phyloP scores from a whole-genome alignment of 1,140 invertebrate genomes.

The Sitodiplosis mosellana region DNA sequence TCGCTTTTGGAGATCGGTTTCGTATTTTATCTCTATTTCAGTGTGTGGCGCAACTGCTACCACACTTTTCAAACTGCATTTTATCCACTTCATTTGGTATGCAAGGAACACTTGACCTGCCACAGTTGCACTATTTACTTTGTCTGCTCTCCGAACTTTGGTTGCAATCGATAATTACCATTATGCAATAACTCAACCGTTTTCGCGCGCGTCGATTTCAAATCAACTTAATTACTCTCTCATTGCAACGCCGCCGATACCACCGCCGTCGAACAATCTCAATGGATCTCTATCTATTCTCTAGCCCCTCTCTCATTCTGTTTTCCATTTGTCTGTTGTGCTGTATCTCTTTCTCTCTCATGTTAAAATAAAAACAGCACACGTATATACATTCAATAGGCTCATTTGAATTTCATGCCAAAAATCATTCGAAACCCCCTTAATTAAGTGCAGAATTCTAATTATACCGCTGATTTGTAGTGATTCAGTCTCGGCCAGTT shows the following conservation, averaged over 20 bases:
- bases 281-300: background rate
- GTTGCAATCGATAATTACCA: slow-evolving; percentile 13
- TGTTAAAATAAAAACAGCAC: too few relatives aligned
- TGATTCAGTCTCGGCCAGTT: background rate
- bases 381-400: slow-evolving; percentile 1
- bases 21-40: too few relatives aligned
- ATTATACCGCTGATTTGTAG: background rate
- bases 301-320: background rate
- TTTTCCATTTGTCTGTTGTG: too few relatives aligned
- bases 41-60: too few relatives aligned
- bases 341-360: too few relatives aligned
- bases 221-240: slow-evolving; percentile 8
- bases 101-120: background rate
- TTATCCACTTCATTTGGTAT: too few relatives aligned
- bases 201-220: slow-evolving; percentile 3
- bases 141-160: background rate
- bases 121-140: background rate
- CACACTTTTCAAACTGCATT: background rate
- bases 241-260: background rate
- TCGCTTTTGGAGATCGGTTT: too few relatives aligned
- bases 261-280: background rate
- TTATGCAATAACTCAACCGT: background rate
- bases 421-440: background rate
- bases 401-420: background rate
- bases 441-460: background rate